Conservation (phyloP, 2,797 vertebrate genomes). For the Zenarchopterus dispar region DNA sequence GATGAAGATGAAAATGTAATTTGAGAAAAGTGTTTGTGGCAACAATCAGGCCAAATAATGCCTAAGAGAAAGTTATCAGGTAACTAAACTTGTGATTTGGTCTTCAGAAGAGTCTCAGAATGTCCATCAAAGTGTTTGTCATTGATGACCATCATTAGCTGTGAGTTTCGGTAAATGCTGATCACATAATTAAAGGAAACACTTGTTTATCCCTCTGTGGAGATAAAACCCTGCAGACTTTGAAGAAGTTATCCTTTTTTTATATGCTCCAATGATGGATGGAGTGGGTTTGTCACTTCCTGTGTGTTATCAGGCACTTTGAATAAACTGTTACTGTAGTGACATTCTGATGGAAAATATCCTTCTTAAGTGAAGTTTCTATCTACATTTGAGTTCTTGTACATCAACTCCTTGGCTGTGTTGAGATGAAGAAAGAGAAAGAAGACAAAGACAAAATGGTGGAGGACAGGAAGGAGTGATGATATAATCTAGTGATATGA, state of each 20-base stretch:
- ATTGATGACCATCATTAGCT: neutral
- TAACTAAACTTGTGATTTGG: too few relatives aligned
- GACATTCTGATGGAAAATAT: neutral
- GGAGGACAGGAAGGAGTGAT: conserved; percentile 5
- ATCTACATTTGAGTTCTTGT: neutral
- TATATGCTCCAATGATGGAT: conserved; percentile 55
- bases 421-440: neutral
- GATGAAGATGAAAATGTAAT: too few relatives aligned
- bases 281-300: conserved; percentile 63
- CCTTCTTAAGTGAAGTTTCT: neutral
- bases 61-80: too few relatives aligned
- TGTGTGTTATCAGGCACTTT: conserved; percentile 46
- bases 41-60: too few relatives aligned
- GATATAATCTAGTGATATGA: conserved; percentile 46
- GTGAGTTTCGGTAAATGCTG: conserved; percentile 10
- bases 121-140: conserved; percentile 4
- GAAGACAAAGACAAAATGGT: neutral
- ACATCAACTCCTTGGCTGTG: neutral
- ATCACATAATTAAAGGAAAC: conserved; percentile 69
- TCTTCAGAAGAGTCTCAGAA: too few relatives aligned
- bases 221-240: conserved; percentile 51
- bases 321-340: conserved; percentile 22
- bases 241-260: conserved; percentile 33
- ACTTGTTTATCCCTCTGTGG: conserved; percentile 54
- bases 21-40: too few relatives aligned